Percentiles rank a stretch among this genome's conserved stretches.
phyloP scores from a whole-genome alignment of 2,888 invertebrate species.

The Pyrocoelia pectoralis region DNA sequence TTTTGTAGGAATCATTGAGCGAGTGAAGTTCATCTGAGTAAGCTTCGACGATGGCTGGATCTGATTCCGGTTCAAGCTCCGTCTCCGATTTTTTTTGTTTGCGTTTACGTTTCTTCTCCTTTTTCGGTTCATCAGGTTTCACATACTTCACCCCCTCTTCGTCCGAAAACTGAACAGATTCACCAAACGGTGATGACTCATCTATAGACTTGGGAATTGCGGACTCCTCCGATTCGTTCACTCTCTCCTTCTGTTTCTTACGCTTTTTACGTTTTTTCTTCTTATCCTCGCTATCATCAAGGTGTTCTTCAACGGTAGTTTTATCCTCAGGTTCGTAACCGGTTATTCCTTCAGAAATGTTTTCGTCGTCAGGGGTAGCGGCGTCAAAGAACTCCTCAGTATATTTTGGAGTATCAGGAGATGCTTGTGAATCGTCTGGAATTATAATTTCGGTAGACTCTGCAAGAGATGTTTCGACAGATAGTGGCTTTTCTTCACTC shows the following conservation, averaged over 20 bases:
- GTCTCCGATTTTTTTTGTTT: conserved; percentile 42
- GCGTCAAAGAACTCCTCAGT: conserved; percentile 60
- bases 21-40: conserved; percentile 62
- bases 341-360: conserved; percentile 57
- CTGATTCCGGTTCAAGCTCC: conserved; percentile 48
- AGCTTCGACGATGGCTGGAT: conserved; percentile 52
- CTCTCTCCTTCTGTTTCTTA: conserved; percentile 58
- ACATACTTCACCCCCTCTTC: conserved; percentile 48
- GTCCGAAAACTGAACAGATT: conserved; percentile 57
- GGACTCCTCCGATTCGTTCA: conserved; percentile 63
- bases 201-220: conserved; percentile 62
- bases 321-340: conserved; percentile 82
- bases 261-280: conserved; percentile 59
- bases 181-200: conserved; percentile 52
- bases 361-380: conserved; percentile 53
- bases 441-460: conserved; percentile 65
- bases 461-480: conserved; percentile 61
- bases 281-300: conserved; percentile 57
- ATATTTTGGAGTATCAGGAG: conserved; percentile 65
- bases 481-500: conserved; percentile 50
- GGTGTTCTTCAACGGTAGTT: conserved; percentile 67
- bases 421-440: conserved; percentile 59
- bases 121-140: conserved; percentile 50
- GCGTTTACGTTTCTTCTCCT: conserved; percentile 54
- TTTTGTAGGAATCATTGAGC: conserved; percentile 67